Evolutionary conservation across 92 coral and sea anemone genomes (phyloP), one percentile per base, ranked within the genome.

Genomic region (Phymanthus crucifer): DNA sequence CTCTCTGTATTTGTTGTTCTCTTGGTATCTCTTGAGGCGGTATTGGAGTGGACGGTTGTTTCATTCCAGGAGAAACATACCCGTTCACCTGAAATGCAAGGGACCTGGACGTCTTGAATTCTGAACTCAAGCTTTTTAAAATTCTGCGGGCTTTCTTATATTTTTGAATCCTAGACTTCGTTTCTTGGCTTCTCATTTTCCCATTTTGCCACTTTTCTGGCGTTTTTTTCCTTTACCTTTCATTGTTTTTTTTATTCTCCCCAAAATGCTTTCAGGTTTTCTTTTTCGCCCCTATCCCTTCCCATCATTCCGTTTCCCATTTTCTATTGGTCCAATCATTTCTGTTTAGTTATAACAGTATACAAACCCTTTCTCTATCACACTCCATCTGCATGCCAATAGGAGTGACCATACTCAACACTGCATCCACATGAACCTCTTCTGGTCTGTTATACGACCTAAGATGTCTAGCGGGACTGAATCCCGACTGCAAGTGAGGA

Each of bases 301-400:
- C 27, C 64, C 11, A 21, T 54, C 64, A 21, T 29, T 21, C 29
- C 3, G 0, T 14, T 24, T 54, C 64, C 64, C 2, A 54, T 54
- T 45, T 45, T 17, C 11, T 43, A 6, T 43, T 43, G 10, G 2
- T 11, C 14, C 48, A 43, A 43, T 43, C 13, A 14, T 43, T 43
- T 24, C 64, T n/a, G 24, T 54, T 54, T 54, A 43, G 48, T 34
- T n/a, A 46, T 54, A 27, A 27, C 31, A 17, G 35, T 37, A n/a
- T n/a, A 85, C 90, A 45, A 65, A 92, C 97, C 88, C 92, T 85
- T 70, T 85, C 93, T 82, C 94, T 85, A 84, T 95, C 96, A 73
- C 86, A 79, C 40, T 85, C 91, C 99, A 95, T 95, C 84, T 95
- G 97, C 61, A 85, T 70, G 2, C 97, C 96, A 50, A 95, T 88